Percentiles rank a stretch among this genome's conserved stretches.
Conservation (phyloP, 2,797 vertebrate species). For the Steatocranus sp. region DNA sequence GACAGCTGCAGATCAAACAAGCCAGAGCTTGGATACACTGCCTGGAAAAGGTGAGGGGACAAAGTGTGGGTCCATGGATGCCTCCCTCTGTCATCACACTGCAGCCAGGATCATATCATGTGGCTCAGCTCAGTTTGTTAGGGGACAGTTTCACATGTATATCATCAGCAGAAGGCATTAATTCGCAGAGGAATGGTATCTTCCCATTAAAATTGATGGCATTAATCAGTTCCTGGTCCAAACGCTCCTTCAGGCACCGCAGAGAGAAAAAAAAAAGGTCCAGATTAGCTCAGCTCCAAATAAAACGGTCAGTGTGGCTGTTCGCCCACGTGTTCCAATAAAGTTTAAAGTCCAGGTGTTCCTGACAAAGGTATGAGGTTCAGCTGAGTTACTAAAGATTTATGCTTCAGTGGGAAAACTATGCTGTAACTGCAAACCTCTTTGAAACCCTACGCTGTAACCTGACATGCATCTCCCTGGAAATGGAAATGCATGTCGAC, state of each 20-base stretch:
- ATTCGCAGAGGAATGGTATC: fast-evolving
- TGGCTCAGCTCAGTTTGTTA: not conserved
- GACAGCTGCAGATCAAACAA: not conserved
- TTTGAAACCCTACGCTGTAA: not conserved
- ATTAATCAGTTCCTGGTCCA: fast-evolving
- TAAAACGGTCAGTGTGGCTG: not conserved
- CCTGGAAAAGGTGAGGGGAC: fast-evolving
- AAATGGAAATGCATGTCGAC: fast-evolving
- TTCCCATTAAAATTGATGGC: not conserved
- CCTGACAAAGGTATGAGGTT: not conserved
- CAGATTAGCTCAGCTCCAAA: not conserved
- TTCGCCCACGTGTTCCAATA: not conserved
- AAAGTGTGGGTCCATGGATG: not conserved
- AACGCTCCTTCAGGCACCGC: not conserved
- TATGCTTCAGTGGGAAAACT: not conserved
- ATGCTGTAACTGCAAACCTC: not conserved
- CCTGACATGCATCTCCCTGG: not conserved
- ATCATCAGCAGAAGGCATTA: not conserved
- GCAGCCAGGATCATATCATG: not conserved
- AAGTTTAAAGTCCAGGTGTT: not conserved
- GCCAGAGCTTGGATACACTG: not conserved
- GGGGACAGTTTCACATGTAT: not conserved
- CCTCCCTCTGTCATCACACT: not conserved
- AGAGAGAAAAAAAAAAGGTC: not conserved
- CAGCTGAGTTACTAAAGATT: not conserved